Evolutionary conservation across 2,797 vertebrate genomes (phyloP).

Genomic region (Gallirallus australis): DNA sequence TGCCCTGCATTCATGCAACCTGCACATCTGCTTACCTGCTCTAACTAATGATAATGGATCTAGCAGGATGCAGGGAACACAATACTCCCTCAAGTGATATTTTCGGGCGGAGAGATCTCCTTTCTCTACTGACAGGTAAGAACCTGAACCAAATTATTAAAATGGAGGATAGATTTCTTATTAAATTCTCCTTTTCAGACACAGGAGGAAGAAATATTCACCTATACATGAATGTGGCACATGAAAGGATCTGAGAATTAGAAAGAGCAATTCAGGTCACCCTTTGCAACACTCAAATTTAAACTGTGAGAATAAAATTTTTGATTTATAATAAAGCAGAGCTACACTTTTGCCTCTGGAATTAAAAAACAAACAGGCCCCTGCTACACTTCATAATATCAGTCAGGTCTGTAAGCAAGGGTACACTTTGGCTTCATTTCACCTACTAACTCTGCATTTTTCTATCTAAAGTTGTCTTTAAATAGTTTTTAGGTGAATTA

Average conservation of each 20-base stretch:
- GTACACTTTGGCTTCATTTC: not conserved
- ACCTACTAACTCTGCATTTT: not conserved
- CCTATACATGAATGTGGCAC: not conserved
- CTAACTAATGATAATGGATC: constrained; percentile 65
- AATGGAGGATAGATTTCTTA: not conserved
- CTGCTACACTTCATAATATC: not conserved
- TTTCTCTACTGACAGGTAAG: not conserved
- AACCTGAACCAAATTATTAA: not conserved
- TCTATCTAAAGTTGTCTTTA: not conserved
- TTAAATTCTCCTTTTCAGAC: not conserved
- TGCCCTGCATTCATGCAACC: constrained; percentile 46
- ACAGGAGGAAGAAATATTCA: not conserved
- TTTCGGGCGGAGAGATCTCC: not conserved
- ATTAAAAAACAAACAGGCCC: not conserved
- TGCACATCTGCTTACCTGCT: constrained; percentile 76
- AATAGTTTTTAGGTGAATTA: not conserved
- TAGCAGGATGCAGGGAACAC: constrained; percentile 57
- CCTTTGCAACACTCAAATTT: not conserved
- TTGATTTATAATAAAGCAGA: not conserved
- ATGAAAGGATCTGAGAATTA: not conserved
- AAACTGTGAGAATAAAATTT: not conserved
- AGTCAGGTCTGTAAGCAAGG: not conserved
- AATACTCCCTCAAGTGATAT: constrained; percentile 48
- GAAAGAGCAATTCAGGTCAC: not conserved
- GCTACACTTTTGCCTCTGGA: not conserved